phyloP scores from a whole-genome alignment of 2,888 invertebrate genomes.

The Timema cristinae region DNA sequence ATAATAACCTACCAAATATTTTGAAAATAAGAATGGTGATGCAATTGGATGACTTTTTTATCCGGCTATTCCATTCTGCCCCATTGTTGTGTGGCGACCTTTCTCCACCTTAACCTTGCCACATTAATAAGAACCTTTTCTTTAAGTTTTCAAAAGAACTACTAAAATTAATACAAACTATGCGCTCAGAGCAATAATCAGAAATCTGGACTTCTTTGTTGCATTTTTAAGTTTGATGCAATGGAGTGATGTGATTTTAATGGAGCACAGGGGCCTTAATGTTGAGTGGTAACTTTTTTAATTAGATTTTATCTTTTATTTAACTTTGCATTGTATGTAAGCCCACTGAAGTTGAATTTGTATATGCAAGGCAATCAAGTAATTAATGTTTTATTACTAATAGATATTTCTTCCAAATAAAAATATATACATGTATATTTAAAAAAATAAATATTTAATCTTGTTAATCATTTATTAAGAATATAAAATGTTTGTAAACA shows the following conservation, averaged over 20 bases:
- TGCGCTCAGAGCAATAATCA: conserved; percentile 31
- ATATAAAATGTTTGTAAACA: conserved; percentile 26
- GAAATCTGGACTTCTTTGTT: conserved; percentile 22
- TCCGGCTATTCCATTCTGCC: no score
- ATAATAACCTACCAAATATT: not conserved
- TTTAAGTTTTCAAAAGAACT: no score
- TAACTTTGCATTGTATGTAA: conserved; percentile 25
- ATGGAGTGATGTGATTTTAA: conserved; percentile 25
- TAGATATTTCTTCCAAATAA: conserved; percentile 29
- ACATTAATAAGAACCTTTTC: no score
- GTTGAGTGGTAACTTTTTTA: conserved; percentile 21
- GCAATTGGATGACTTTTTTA: not conserved
- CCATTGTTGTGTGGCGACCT: no score
- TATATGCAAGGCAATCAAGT: conserved; percentile 31
- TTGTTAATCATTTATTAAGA: conserved; percentile 28
- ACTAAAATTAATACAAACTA: not conserved
- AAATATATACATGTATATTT: conserved; percentile 16
- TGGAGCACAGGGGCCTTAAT: conserved; percentile 31
- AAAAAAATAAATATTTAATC: conserved; percentile 26
- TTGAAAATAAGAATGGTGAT: no score
- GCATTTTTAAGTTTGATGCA: conserved; percentile 19
- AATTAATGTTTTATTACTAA: conserved; percentile 25
- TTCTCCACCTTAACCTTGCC: no score
- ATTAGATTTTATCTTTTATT: conserved; percentile 21
- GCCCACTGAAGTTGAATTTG: conserved; percentile 26